Base-by-base conservation (phyloP, 2,888 invertebrate species). In the Trichopria drosophilae region DNA sequence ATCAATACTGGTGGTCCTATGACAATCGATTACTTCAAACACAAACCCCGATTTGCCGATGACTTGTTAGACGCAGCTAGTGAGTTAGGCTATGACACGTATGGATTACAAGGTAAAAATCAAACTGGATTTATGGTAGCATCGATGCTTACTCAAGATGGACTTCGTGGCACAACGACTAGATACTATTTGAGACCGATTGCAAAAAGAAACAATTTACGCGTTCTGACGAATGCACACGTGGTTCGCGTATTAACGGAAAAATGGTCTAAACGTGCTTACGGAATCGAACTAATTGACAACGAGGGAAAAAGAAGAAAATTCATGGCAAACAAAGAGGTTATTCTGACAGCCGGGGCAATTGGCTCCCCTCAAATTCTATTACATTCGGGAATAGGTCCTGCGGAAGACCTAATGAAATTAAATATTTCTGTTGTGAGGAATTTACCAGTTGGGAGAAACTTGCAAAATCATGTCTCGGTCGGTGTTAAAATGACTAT, bases 301-400 rank as follows among this genome's bases (percentile, higher is more conserved):
- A 70, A 71, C 23, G 68, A 65, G 29, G 78, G 77, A 1, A 60
- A 61, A 12, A 67, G 57, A 46, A 69, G 76, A 51, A 60, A 71
- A 42, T 69, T 80, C 18, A 74, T 63, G 29, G 75, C 67, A 13
- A 77, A 65, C 41, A 80, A 78, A 54, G 82, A 83, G 61, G 69
- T 82, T 0, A 76, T 82, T 40, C 53, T 81, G 43, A 75, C 80
- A 1, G 80, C 80, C 4, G 81, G 81, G 9, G 72, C 80, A 2
- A 72, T 82, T 15, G 80, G 76, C 1, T 78, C 81, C 1, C 79
- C 81, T 1, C 78, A 81, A 36, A 71, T 82, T 54, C 67, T 82
- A 1, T 68, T 82, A 71, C 68, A 79, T 46, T 81, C 81, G 6
- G 82, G 82, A 1, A 76, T 82, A 31, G 81, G 81, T 0, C 79